These are phyloP conservation scores for Temnopleurus reevesii DNA, from an alignment of 53 echinoderm and acorn worm species.

Conservation along the genomic window DNA sequence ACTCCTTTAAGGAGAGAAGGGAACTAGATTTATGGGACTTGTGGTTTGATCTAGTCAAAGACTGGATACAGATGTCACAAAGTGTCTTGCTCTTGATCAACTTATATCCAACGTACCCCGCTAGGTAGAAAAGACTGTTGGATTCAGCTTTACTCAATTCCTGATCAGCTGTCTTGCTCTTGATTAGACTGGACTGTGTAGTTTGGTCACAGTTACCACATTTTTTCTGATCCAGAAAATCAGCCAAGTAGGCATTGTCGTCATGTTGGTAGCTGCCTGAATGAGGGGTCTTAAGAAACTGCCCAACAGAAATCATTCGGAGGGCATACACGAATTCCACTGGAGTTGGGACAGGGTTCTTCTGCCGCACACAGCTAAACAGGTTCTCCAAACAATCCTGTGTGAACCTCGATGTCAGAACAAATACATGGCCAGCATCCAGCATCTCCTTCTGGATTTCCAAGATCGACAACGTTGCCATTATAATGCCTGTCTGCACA, in stretches of 20 bases:
- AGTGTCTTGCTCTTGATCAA: no score
- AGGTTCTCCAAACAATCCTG: conserved; percentile 80
- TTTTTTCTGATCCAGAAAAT: conserved; percentile 43
- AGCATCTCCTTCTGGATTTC: conserved; percentile 66
- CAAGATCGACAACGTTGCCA: conserved; percentile 64
- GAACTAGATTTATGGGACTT: no score
- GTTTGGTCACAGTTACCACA: no score
- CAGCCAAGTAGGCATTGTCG: conserved; percentile 44
- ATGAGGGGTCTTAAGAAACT: conserved; percentile 64
- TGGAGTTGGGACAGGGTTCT: conserved; percentile 77
- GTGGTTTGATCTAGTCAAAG: no score
- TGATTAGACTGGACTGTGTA: no score
- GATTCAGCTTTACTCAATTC: no score
- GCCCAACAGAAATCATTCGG: conserved; percentile 64
- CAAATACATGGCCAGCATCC: conserved; percentile 57
- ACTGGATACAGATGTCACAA: no score
- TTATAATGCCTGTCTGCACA: conserved; percentile 66
- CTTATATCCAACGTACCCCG: no score
- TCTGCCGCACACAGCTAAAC: conserved; percentile 53
- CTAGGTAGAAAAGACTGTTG: no score
- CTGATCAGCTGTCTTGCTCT: no score
- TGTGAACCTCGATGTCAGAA: conserved; percentile 65
- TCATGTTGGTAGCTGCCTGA: conserved; percentile 47
- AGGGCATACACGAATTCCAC: conserved; percentile 73
- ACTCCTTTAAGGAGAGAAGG: no score